Base-by-base conservation (phyloP, 2,888 invertebrate genomes). In the Drosophila melanosoma region DNA sequence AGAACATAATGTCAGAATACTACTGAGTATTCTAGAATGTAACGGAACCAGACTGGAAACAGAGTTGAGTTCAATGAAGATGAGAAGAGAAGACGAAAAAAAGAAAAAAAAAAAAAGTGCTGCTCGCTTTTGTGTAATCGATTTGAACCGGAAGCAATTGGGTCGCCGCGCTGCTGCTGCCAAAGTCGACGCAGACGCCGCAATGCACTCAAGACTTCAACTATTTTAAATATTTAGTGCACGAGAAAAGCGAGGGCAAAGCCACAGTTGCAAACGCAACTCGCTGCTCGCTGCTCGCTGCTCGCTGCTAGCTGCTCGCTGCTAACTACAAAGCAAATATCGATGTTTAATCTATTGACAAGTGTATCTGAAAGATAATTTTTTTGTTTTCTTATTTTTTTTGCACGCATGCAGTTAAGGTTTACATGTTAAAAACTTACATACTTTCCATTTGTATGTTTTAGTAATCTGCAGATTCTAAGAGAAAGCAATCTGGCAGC, bases 111-210 rank as follows among this genome's bases (percentile, higher is more conserved):
- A 23, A 69, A 69, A 79, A 86, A 82, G 75, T 78, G 71, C 82
- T 73, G 74, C 69, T 73, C 69, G 87, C 80, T 88, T 88, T 79
- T 87, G 81, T 88, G 79, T 90, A 88, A 88, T 83, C 83, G 88
- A 90, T 86, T 88, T 89, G 81, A 90, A 86, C 91, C 91, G 90
- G 90, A 91, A 91, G 81, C 91, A 86, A 90, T 90, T 88, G 83
- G 82, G 74, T 72, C 71, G 72, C 63, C 54, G 36, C 51, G 20
- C 38, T 35, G 38, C 62, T 51, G 62, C 42, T 36, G 49, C 40
- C 38, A 29, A 20, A 17, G 58, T 15, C 26, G 61, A 6, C 32
- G 61, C 26, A 12, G 61, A 61, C 40, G 63, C 52, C 45, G 62
- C 70, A 65, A 76, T 68, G 70, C 78, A 65, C 80, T 79, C 71